Evolutionary conservation across 2,797 vertebrate genomes (phyloP).

Genomic region (Myotis daubentonii): DNA sequence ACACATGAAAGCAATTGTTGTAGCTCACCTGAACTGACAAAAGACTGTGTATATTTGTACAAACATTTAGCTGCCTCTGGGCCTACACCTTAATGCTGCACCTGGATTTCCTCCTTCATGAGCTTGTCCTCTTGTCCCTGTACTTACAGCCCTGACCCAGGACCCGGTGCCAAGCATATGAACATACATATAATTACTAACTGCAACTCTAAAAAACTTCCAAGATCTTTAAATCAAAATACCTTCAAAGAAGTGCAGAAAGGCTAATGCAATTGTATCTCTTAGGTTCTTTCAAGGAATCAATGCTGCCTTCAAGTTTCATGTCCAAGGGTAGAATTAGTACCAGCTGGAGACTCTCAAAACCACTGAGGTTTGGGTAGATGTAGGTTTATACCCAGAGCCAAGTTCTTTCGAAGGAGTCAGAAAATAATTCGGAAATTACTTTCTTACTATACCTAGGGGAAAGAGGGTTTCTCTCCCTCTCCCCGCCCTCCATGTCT

Average conservation of each 20-base stretch:
- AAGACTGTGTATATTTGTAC: not conserved
- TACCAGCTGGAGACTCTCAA: not conserved
- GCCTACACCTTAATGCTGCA: not conserved
- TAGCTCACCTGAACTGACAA: not conserved
- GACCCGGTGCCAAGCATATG: not conserved
- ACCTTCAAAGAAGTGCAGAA: not conserved
- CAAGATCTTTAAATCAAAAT: slow-evolving; percentile 24
- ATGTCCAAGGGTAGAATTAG: not conserved
- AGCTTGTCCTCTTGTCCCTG: not conserved
- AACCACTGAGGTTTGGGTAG: not conserved
- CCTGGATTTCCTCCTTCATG: not conserved
- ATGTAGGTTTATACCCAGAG: not conserved
- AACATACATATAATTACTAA: not conserved
- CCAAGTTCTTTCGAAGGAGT: slow-evolving; percentile 49
- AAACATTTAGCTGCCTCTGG: not conserved
- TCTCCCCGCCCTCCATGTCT: not conserved
- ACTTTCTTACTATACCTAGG: slow-evolving; percentile 9
- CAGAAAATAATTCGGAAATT: slow-evolving; percentile 48
- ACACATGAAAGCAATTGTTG: not conserved
- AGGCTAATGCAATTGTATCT: not conserved
- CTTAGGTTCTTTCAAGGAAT: slow-evolving; percentile 1
- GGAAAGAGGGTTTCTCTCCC: not conserved
- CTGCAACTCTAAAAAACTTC: not conserved
- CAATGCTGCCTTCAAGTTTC: not conserved
- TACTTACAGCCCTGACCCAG: not conserved